Evolutionary conservation across 1,140 invertebrate genomes (phyloP).

Genomic region (Pogonus chalceus): DNA sequence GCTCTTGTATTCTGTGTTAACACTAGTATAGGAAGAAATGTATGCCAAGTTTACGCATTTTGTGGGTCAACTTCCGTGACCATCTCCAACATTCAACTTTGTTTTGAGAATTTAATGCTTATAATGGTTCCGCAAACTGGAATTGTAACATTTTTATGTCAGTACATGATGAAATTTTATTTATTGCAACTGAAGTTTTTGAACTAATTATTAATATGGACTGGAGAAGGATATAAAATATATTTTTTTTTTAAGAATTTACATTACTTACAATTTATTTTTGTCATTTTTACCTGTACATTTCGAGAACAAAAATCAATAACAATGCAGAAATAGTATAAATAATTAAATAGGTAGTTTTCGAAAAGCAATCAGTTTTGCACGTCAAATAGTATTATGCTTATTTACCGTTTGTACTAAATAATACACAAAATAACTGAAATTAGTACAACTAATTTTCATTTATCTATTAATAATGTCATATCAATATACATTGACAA

Average conservation of each 20-base stretch:
- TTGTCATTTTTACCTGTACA: constrained; percentile 5
- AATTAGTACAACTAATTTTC: background rate
- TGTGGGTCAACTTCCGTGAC: background rate
- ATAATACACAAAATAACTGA: background rate
- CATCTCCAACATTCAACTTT: background rate
- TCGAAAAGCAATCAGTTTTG: background rate
- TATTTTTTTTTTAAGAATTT: too few species aligned
- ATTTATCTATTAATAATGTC: too few species aligned
- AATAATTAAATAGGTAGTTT: background rate
- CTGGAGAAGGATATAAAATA: too few species aligned
- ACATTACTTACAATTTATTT: constrained; percentile 4
- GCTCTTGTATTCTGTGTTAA: background rate
- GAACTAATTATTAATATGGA: too few species aligned
- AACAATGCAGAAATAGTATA: background rate
- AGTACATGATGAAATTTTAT: too few species aligned
- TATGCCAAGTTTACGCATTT: background rate
- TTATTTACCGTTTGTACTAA: background rate
- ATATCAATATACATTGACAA: background rate
- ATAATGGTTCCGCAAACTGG: background rate
- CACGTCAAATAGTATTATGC: background rate
- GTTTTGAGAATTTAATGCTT: too few species aligned
- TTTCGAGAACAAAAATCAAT: background rate
- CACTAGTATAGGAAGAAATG: background rate
- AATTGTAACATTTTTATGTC: background rate
- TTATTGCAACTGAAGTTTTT: background rate